Conservation (phyloP, 2,797 vertebrate genomes). For the Salmo trutta region DNA sequence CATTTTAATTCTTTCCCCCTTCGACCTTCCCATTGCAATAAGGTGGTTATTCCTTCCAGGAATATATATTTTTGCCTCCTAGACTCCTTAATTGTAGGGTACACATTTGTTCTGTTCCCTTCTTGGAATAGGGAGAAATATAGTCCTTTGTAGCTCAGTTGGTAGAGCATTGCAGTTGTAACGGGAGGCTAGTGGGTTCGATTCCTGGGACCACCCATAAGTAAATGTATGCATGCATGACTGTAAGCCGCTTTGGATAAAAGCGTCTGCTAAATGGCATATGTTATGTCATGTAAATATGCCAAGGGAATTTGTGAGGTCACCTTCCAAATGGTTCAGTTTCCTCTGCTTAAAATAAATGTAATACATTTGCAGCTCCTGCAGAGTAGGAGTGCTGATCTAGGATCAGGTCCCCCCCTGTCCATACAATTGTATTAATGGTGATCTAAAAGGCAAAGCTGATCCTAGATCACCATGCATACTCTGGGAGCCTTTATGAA, state of each 20-base stretch:
- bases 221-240: too few relatives aligned
- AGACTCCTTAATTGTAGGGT: slow-evolving; percentile 10
- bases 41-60: neutral
- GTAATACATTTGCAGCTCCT: too few relatives aligned
- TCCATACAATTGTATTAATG: neutral
- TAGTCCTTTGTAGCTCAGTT: too few relatives aligned
- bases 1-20: neutral
- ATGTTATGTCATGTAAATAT: neutral
- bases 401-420: neutral
- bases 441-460: neutral
- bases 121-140: neutral
- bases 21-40: neutral
- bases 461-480: neutral
- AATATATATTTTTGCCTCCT: neutral
- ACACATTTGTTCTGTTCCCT: neutral
- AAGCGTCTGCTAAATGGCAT: too few relatives aligned
- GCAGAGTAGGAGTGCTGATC: neutral
- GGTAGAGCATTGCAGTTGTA: too few relatives aligned
- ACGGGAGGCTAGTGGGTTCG: too few relatives aligned
- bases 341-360: too few relatives aligned
- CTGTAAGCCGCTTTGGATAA: too few relatives aligned
- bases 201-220: too few relatives aligned
- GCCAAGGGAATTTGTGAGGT: slow-evolving; percentile 7
- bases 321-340: neutral
- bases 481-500: neutral